These are phyloP conservation scores for Synaphobranchus kaupii DNA, from an alignment of 2,797 vertebrate species.

Conservation along the genomic window DNA sequence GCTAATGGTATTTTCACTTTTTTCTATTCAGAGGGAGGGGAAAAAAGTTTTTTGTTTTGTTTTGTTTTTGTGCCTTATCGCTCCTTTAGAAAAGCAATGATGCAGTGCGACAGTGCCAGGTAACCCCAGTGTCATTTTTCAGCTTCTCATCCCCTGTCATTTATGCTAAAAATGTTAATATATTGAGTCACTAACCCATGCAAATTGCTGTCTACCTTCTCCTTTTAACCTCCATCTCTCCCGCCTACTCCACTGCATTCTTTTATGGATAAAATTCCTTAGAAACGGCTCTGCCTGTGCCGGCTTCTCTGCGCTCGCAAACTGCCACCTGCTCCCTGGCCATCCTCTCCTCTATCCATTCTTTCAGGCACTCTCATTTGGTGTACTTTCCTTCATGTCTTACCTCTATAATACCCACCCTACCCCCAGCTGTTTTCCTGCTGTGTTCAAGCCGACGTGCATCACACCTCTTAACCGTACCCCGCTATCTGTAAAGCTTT, in stretches of 20 bases:
- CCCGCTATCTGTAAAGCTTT: background rate
- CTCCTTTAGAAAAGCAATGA: background rate
- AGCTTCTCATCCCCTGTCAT: background rate
- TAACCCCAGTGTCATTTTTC: constrained; percentile 5
- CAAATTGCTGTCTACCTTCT: constrained; percentile 1
- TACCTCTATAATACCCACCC: background rate
- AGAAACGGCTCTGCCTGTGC: background rate
- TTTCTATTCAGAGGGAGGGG: background rate
- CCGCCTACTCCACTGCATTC: background rate
- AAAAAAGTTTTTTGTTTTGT: background rate
- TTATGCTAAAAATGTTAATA: background rate
- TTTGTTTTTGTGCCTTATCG: background rate
- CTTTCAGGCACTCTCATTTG: background rate
- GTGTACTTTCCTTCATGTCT: background rate
- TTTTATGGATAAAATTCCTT: background rate
- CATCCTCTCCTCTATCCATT: background rate
- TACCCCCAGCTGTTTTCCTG: background rate
- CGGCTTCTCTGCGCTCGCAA: background rate
- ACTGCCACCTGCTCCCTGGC: background rate
- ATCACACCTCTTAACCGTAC: background rate
- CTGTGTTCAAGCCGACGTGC: background rate
- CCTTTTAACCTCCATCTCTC: background rate
- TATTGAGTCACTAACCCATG: background rate
- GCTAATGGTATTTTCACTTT: background rate
- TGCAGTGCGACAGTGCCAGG: background rate